These are phyloP conservation scores for Microcebus lehilahytsara DNA, from an alignment of 2,113 vertebrate species.

Conservation along the genomic window DNA sequence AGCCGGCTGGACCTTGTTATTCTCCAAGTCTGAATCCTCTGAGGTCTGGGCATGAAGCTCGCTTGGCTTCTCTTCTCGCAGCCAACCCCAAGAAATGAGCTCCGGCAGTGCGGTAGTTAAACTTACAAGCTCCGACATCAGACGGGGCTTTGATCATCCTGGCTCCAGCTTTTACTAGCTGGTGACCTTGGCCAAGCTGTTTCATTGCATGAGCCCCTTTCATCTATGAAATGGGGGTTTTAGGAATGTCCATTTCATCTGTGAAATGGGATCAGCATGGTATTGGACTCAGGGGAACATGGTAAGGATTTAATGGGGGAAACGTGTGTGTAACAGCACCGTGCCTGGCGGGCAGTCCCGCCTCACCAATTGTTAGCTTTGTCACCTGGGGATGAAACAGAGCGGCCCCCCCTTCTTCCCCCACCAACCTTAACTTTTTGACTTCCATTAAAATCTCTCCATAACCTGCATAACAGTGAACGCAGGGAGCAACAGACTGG, in stretches of 20 bases:
- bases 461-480: not conserved
- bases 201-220: not conserved
- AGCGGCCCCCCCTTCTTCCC: not conserved
- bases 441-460: not conserved
- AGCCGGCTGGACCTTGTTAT: not conserved
- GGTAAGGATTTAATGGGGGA: not conserved
- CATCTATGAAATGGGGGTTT: not conserved
- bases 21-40: not conserved
- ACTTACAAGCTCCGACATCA: accelerated
- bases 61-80: not conserved
- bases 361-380: too few species aligned
- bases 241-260: not conserved
- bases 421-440: not conserved
- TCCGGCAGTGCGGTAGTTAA: not conserved
- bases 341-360: not conserved
- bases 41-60: not conserved
- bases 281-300: too few species aligned
- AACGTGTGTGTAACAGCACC: accelerated
- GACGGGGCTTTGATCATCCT: not conserved
- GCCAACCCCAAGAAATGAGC: not conserved
- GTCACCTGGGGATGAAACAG: not conserved
- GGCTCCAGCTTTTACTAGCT: not conserved
- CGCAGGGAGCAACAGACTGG: not conserved
- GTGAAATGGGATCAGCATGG: not conserved
- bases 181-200: not conserved